Conservation (phyloP, 2,113 vertebrate genomes). For the Holacanthus passer region DNA sequence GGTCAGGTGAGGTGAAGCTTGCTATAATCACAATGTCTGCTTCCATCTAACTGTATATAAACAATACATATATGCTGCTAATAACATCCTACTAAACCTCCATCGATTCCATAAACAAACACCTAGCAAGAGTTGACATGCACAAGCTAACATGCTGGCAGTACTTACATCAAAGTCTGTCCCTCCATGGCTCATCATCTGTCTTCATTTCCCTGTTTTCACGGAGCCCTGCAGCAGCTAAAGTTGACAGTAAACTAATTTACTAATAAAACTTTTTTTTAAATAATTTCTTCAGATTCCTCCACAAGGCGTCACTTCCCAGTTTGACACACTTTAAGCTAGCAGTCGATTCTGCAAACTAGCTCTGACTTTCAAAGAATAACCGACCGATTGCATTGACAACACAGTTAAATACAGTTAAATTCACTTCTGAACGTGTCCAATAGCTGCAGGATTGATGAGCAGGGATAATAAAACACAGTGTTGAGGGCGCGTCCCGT, state of each 20-base stretch:
- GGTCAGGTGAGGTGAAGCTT: constrained; percentile 4
- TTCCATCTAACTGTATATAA: neutral
- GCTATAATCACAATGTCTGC: neutral
- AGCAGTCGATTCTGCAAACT: constrained; percentile 2
- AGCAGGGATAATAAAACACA: constrained; percentile 3
- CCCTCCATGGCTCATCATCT: constrained; percentile 13
- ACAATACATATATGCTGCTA: neutral
- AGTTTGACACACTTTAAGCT: constrained; percentile 37
- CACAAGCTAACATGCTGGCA: neutral
- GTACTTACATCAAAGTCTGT: constrained; percentile 59
- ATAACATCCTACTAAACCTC: neutral
- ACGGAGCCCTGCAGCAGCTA: constrained; percentile 19
- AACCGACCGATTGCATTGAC: neutral
- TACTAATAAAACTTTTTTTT: constrained; percentile 41
- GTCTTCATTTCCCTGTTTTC: constrained; percentile 20
- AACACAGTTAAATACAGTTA: neutral
- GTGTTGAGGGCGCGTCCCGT: constrained; percentile 36
- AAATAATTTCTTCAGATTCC: constrained; percentile 36
- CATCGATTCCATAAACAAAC: neutral
- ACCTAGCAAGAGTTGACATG: neutral
- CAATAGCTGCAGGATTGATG: constrained; percentile 19
- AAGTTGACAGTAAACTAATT: constrained; percentile 8
- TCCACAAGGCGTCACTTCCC: constrained; percentile 77
- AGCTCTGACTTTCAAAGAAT: neutral
- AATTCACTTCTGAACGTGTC: neutral